phyloP scores from a whole-genome alignment of 2,113 vertebrate genomes.

The Xenopus laevis region DNA sequence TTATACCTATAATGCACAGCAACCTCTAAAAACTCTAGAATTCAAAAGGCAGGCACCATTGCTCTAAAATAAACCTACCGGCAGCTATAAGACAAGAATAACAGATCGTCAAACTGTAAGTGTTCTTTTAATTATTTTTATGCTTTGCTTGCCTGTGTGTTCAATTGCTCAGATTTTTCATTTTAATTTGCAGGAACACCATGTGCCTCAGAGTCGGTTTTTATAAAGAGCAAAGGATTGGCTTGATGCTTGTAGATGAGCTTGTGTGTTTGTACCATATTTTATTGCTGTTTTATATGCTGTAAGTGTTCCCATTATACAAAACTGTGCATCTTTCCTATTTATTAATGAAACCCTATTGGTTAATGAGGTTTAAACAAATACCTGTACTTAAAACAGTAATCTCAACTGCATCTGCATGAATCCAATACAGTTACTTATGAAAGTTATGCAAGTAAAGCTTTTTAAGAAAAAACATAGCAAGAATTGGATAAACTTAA shows the following conservation, averaged over 20 bases:
- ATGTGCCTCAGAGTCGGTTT: constrained; percentile 28
- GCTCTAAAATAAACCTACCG: constrained; percentile 41
- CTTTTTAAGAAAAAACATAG: too few species aligned
- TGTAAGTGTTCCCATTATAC: background rate
- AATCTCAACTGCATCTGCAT: too few species aligned
- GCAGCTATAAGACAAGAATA: constrained; percentile 36
- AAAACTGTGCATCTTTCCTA: background rate
- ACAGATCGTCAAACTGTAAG: constrained; percentile 42
- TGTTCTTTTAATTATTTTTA: constrained; percentile 47
- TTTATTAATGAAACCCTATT: constrained; percentile 1
- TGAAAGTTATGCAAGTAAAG: background rate
- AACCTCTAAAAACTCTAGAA: background rate
- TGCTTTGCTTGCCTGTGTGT: constrained; percentile 38
- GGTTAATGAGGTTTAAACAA: background rate
- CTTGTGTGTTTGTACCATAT: constrained; percentile 11
- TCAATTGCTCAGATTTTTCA: constrained; percentile 45
- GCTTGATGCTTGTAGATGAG: constrained; percentile 16
- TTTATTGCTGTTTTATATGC: constrained; percentile 25
- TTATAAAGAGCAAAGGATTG: constrained; percentile 37
- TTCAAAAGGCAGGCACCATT: constrained; percentile 20
- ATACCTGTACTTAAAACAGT: too few species aligned
- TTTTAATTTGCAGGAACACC: constrained; percentile 43
- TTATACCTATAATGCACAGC: constrained; percentile 23
- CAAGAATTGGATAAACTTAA: too few species aligned
- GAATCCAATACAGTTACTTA: background rate